Percentiles rank a stretch among this genome's conserved stretches.
Evolutionary conservation across 2,113 vertebrate species (phyloP).

Genomic region (Scomber scombrus): DNA sequence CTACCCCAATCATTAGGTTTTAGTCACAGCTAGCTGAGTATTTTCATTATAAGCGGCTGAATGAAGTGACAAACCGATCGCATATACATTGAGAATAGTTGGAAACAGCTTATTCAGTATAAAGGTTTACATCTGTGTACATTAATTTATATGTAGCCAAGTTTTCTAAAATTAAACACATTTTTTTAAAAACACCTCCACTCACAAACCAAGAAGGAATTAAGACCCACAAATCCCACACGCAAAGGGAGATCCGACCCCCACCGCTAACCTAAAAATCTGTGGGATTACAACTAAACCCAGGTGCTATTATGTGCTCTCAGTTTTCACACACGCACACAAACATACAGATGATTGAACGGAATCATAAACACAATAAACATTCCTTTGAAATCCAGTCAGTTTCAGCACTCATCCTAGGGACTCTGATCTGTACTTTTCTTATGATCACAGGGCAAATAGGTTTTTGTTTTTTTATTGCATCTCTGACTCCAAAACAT

Average conservation of each 20-base stretch:
- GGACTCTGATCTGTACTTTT: not conserved
- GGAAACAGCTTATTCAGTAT: constrained; percentile 11
- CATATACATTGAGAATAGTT: not conserved
- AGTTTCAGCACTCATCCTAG: not conserved
- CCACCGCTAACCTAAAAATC: constrained; percentile 54
- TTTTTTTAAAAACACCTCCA: constrained; percentile 4
- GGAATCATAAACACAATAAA: constrained; percentile 1
- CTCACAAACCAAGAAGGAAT: constrained; percentile 16
- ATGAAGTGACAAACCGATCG: not conserved
- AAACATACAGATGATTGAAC: constrained; percentile 25
- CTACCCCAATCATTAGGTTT: not conserved
- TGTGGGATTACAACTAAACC: constrained; percentile 72
- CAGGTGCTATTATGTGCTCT: constrained; percentile 57
- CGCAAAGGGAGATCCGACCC: constrained; percentile 46
- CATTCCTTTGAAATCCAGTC: not conserved
- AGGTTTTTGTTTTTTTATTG: not conserved
- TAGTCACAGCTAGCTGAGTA: constrained; percentile 5
- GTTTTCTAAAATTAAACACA: not conserved
- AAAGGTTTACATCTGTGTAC: not conserved
- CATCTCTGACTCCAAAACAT: no score
- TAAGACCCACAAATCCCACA: constrained; percentile 60
- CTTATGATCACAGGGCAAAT: not conserved
- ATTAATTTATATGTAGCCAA: not conserved
- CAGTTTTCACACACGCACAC: constrained; percentile 33
- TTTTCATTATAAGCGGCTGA: not conserved